Conservation (phyloP, 2,113 vertebrate genomes). For the Oryzias melastigma region DNA sequence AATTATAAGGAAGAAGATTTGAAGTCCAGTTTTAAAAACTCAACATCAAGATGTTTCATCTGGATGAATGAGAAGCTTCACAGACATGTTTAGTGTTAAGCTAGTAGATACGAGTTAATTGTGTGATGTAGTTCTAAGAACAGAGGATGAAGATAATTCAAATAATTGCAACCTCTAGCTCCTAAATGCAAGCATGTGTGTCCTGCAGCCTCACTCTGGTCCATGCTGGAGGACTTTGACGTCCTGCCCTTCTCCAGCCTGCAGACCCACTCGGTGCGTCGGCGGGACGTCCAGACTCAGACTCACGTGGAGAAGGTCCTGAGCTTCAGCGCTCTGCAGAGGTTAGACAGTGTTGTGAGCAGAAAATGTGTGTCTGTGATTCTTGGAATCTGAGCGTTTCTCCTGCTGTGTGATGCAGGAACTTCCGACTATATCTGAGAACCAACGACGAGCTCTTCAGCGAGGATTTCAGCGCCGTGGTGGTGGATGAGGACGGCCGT, state of each 20-base stretch:
- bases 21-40: too few species aligned
- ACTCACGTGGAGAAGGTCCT: slow-evolving; percentile 86
- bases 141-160: neutral
- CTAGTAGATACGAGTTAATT: too few species aligned
- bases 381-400: neutral
- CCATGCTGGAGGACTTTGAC: slow-evolving; percentile 88
- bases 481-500: slow-evolving; percentile 81
- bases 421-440: slow-evolving; percentile 91
- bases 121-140: too few species aligned
- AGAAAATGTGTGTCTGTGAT: neutral
- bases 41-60: too few species aligned
- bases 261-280: slow-evolving; percentile 86
- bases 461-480: slow-evolving; percentile 83
- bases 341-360: slow-evolving; percentile 66
- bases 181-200: neutral
- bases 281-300: slow-evolving; percentile 81
- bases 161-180: neutral
- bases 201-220: slow-evolving; percentile 71
- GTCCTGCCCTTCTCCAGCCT: slow-evolving; percentile 85
- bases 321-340: slow-evolving; percentile 88
- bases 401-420: slow-evolving; percentile 62
- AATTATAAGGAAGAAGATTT: too few species aligned
- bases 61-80: too few species aligned
- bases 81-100: too few species aligned
- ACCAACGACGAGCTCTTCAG: slow-evolving; percentile 90